These are phyloP conservation scores for Phthorimaea operculella DNA, from an alignment of 1,140 invertebrate species.

Conservation along the genomic window DNA sequence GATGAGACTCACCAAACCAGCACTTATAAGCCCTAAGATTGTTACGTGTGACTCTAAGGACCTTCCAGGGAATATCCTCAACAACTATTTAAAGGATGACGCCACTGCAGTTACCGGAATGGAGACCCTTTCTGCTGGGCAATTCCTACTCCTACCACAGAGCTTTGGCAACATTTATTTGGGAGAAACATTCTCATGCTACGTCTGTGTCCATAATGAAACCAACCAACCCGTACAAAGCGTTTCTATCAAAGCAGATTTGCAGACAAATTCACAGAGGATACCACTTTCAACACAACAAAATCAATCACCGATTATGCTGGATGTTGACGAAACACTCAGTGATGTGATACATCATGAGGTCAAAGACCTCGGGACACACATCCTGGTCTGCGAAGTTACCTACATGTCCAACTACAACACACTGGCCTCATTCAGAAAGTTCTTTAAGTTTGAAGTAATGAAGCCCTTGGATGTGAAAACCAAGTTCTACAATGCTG, in stretches of 20 bases:
- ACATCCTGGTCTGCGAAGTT: slow-evolving; percentile 98
- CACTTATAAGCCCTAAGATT: slow-evolving; percentile 81
- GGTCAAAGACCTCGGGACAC: slow-evolving; percentile 97
- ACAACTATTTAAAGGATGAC: slow-evolving; percentile 81
- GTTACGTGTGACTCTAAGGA: slow-evolving; percentile 87
- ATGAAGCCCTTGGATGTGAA: slow-evolving; percentile 98
- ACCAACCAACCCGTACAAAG: slow-evolving; percentile 84
- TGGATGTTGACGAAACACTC: slow-evolving; percentile 86
- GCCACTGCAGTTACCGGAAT: slow-evolving; percentile 80
- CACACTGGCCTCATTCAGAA: slow-evolving; percentile 83
- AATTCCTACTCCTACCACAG: slow-evolving; percentile 93
- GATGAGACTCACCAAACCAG: slow-evolving; percentile 92
- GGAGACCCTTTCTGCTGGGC: slow-evolving; percentile 85
- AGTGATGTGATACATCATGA: slow-evolving; percentile 98
- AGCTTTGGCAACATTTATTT: slow-evolving; percentile 88
- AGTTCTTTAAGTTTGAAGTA: slow-evolving; percentile 99
- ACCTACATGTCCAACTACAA: slow-evolving; percentile 82
- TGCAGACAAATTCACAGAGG: slow-evolving; percentile 91
- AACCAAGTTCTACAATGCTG: slow-evolving; percentile 98
- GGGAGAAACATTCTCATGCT: slow-evolving; percentile 98
- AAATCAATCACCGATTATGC: slow-evolving; percentile 71
- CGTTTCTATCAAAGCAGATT: slow-evolving; percentile 88
- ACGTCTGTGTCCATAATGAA: slow-evolving; percentile 97
- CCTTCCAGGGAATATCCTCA: slow-evolving; percentile 82
- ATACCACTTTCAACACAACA: slow-evolving; percentile 78